phyloP scores from a whole-genome alignment of 2,888 invertebrate genomes.

The Dryadula phaetusa region DNA sequence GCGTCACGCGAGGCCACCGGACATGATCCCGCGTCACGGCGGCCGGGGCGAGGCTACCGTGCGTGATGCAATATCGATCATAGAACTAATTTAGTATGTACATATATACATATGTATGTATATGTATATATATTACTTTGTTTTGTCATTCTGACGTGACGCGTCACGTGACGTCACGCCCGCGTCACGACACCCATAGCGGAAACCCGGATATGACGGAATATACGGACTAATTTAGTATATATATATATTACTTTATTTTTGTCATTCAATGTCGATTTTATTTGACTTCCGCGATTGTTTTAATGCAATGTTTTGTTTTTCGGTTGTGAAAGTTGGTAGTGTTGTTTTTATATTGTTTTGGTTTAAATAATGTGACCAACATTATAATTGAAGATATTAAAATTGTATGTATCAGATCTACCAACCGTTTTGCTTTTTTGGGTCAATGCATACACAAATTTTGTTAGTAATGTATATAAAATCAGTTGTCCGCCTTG shows the following conservation, averaged over 20 bases:
- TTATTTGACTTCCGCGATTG: conserved; percentile 17
- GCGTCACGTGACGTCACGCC: not conserved
- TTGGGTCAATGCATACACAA: not conserved
- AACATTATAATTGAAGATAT: not conserved
- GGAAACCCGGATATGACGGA: conserved; percentile 10
- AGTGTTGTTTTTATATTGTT: conserved; percentile 2
- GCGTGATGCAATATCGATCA: too few species aligned
- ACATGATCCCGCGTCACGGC: too few species aligned
- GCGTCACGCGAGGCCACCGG: too few species aligned
- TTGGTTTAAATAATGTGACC: conserved; percentile 22
- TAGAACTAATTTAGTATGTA: too few species aligned
- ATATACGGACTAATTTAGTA: conserved; percentile 38
- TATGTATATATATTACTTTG: too few species aligned
- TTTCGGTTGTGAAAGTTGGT: conserved; percentile 8
- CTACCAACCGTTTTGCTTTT: conserved; percentile 8
- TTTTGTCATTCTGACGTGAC: too few species aligned
- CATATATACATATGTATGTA: too few species aligned
- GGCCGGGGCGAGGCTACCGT: too few species aligned
- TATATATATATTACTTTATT: conserved; percentile 10
- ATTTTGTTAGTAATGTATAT: too few species aligned
- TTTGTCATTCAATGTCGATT: conserved; percentile 1
- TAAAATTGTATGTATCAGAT: too few species aligned
- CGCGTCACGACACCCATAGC: not conserved
- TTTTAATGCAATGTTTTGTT: conserved; percentile 1
- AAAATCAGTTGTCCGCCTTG: not conserved